Evolutionary conservation across 2,797 vertebrate genomes (phyloP), one percentile per base, ranked within the genome.

Genomic region (Rhabdophis nuchalis): DNA sequence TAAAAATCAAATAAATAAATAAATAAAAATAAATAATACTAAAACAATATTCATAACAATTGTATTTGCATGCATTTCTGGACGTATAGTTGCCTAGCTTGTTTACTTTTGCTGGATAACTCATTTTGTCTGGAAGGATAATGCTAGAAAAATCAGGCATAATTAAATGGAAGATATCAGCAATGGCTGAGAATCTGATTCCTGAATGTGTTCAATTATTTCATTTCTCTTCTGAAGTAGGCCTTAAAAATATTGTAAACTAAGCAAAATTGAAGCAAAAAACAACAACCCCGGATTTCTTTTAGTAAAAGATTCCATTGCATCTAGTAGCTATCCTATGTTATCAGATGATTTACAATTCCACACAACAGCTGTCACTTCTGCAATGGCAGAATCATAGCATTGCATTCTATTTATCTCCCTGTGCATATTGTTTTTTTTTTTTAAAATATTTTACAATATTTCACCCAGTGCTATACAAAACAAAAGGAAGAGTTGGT

Each of bases 281-380:
- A 89, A 92, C 46, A 46, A 46, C 2, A 46, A 46, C 46, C 46
- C 92, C 95, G 95, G 93, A 82, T 23, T 46, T 41, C 72, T 46
- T 46, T 82, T 46, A 12, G 9, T 82, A 46, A 82, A 82, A 82
- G 9, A 32, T 77, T 77, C 3, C 72, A 77, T 82, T 46, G 18
- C 72, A 25, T 82, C 3, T 46, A 25, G 68, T 41, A 77, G 68
- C 13, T 20, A 3, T 11, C 20, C 1, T 82, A 46, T 41, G 4
- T 36, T 46, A 46, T 23, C 36, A 82, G 72, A 20, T 82, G 72
- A 82, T 82, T 82, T 46, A 82, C 72, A 82, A 46, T 4, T 46
- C 36, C 4, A 46, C 36, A 46, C 20, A 41, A 46, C 9, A 46
- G 25, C 72, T 46, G 72, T 46, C 36, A 82, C 36, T 82, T 82